Conservation (phyloP, 2,113 vertebrate species). For the Lichenostomus cassidix region DNA sequence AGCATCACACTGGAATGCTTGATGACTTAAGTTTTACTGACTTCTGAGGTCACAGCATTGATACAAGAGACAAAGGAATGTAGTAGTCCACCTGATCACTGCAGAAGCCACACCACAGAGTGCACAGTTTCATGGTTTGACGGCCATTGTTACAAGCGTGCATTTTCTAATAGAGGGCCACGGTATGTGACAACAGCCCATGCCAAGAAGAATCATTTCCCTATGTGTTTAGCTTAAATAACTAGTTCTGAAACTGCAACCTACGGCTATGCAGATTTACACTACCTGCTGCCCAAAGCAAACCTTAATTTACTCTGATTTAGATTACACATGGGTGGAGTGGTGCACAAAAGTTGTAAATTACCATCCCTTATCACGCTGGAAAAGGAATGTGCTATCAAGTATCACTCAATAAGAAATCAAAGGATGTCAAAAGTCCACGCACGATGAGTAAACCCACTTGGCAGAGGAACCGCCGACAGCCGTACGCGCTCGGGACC, state of each 20-base stretch:
- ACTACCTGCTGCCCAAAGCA: background rate
- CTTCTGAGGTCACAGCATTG: background rate
- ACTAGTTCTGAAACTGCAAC: background rate
- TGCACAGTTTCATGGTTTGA: rapidly evolving
- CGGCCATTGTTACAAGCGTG: background rate
- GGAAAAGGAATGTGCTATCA: background rate
- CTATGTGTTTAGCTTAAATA: background rate
- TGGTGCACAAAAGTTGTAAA: background rate
- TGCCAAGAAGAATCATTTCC: background rate
- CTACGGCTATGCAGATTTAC: background rate
- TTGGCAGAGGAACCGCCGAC: rapidly evolving
- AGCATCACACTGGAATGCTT: background rate
- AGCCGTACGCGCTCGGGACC: background rate
- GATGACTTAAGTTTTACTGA: background rate
- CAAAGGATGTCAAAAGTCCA: background rate
- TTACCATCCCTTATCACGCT: background rate
- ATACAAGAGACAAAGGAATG: background rate
- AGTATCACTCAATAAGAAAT: background rate
- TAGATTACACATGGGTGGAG: background rate
- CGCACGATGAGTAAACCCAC: background rate
- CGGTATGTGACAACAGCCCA: too few relatives aligned
- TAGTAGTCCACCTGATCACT: rapidly evolving
- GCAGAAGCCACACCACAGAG: background rate
- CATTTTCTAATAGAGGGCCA: background rate
- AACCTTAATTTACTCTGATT: background rate